These are phyloP conservation scores for Pseudococcus jackbeardsleyi DNA, from an alignment of 2,888 invertebrate genomes.

Conservation along the genomic window DNA sequence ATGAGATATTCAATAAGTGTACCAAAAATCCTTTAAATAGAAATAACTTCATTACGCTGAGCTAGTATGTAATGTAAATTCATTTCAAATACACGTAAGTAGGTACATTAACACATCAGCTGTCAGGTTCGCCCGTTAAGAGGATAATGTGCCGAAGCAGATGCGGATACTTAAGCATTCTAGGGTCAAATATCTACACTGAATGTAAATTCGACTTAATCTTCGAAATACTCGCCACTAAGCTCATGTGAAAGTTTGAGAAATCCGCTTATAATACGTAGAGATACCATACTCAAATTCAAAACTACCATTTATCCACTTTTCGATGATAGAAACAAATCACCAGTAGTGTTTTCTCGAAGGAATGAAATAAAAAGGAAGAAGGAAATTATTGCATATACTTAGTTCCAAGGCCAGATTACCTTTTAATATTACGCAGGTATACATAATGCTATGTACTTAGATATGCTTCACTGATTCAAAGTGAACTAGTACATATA, in stretches of 20 bases:
- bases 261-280: background rate
- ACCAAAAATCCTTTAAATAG: background rate
- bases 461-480: too few species aligned
- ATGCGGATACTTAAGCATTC: background rate
- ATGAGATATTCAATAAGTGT: too few species aligned
- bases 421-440: too few species aligned
- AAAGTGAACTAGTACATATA: too few species aligned
- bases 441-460: too few species aligned
- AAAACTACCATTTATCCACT: background rate
- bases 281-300: background rate
- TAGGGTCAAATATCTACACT: conserved; percentile 1
- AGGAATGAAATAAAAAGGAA: background rate
- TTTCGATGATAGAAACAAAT: background rate
- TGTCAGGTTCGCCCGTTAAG: background rate
- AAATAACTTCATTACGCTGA: background rate
- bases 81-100: background rate
- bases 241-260: conserved; percentile 7
- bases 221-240: background rate
- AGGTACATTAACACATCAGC: background rate
- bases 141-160: background rate
- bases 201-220: conserved; percentile 10
- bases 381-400: too few species aligned
- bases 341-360: background rate
- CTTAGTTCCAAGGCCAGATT: too few species aligned
- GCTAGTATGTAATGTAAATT: conserved; percentile 11